Evolutionary conservation across 2,113 vertebrate species (phyloP).

Genomic region (Phaethornis superciliosus): DNA sequence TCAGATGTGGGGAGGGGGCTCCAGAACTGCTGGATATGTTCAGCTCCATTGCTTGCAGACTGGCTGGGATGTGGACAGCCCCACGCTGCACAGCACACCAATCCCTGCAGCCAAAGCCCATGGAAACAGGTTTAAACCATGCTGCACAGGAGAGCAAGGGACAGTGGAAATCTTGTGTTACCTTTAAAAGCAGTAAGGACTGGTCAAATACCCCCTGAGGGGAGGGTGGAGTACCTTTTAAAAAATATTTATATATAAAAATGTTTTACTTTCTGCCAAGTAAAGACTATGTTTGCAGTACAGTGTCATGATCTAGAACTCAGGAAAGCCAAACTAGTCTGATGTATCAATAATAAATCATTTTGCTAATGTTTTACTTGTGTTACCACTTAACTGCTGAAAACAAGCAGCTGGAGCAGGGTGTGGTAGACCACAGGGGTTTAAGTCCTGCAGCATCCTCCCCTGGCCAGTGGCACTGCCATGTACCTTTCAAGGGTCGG

Average conservation of each 20-base stretch:
- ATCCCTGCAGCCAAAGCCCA: not conserved
- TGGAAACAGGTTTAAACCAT: rapidly evolving
- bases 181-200: not conserved
- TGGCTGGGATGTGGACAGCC: rapidly evolving
- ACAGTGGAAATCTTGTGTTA: not conserved
- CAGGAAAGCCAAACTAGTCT: constrained; percentile 20
- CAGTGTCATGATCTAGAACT: not conserved
- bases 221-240: rapidly evolving
- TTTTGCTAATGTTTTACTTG: not conserved
- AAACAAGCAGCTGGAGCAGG: not conserved
- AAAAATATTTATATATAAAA: not conserved
- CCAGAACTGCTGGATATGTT: not conserved
- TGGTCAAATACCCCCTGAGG: not conserved
- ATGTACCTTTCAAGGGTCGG: not conserved
- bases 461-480: not conserved
- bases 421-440: not conserved
- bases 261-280: not conserved
- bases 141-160: rapidly evolving
- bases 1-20: rapidly evolving
- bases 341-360: not conserved
- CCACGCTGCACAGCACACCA: rapidly evolving
- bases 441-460: not conserved
- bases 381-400: not conserved
- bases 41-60: not conserved
- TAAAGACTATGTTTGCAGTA: not conserved